Conservation (phyloP, 2,888 invertebrate genomes). For the Heliothis peltigera region DNA sequence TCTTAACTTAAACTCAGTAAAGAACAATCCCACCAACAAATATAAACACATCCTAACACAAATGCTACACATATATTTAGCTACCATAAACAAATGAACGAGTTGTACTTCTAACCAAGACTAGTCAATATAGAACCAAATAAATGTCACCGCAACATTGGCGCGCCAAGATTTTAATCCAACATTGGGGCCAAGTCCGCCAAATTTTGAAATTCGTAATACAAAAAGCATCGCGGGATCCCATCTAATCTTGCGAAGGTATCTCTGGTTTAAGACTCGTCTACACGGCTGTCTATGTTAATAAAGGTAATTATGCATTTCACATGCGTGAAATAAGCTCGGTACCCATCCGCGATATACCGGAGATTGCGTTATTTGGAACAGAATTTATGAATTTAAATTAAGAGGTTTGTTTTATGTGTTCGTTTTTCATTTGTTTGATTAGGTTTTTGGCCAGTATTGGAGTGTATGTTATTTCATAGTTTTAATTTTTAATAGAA, state of each 20-base stretch:
- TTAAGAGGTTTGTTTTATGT: constrained; percentile 41
- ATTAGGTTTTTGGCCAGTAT: background rate
- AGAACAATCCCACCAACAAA: background rate
- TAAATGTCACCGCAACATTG: constrained; percentile 1
- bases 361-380: constrained; percentile 72
- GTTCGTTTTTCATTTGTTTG: constrained; percentile 17
- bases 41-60: background rate
- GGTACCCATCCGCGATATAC: constrained; percentile 62
- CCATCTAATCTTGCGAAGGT: constrained; percentile 71
- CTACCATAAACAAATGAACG: constrained; percentile 14
- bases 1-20: background rate
- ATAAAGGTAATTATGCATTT: constrained; percentile 87
- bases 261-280: constrained; percentile 56
- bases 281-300: constrained; percentile 72
- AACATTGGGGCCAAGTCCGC: constrained; percentile 19
- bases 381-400: constrained; percentile 72
- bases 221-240: constrained; percentile 68
- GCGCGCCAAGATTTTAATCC: constrained; percentile 5
- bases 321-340: constrained; percentile 81
- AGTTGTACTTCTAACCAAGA: background rate
- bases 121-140: background rate
- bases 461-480: background rate
- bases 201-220: constrained; percentile 51
- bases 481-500: no score
- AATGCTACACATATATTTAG: background rate